These are phyloP conservation scores for Thecophora atra DNA, from an alignment of 2,888 invertebrate species.

Conservation along the genomic window DNA sequence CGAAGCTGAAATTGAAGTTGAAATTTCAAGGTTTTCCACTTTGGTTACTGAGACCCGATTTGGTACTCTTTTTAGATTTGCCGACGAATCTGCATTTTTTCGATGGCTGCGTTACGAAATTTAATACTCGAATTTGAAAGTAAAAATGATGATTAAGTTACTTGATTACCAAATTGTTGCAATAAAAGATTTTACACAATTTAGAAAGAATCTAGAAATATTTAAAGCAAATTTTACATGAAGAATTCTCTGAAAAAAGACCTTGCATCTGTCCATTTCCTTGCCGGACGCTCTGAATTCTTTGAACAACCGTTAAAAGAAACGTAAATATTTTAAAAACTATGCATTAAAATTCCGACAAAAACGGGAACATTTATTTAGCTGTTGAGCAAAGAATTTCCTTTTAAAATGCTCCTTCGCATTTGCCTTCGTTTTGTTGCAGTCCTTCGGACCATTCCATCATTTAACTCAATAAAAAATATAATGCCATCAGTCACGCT, in stretches of 20 bases:
- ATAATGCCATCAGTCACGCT: constrained; percentile 37
- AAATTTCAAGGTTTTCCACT: constrained; percentile 6
- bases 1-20: too few relatives aligned
- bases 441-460: constrained; percentile 23
- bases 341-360: constrained; percentile 24
- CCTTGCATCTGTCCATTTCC: too few relatives aligned
- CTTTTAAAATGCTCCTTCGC: constrained; percentile 28
- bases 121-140: too few relatives aligned
- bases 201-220: too few relatives aligned
- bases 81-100: neutral
- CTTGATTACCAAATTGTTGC: too few relatives aligned
- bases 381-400: constrained; percentile 23
- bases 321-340: neutral
- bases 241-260: too few relatives aligned
- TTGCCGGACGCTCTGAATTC: too few relatives aligned
- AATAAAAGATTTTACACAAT: too few relatives aligned
- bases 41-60: neutral
- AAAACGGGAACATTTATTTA: neutral
- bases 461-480: constrained; percentile 26
- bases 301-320: too few relatives aligned
- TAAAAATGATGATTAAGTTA: too few relatives aligned
- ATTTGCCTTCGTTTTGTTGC: constrained; percentile 19
- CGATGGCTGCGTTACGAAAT: too few relatives aligned
- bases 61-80: neutral
- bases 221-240: too few relatives aligned